A percentile compares a stretch with the other conserved stretches of the same genome.
These are phyloP conservation scores for Patagioenas fasciata DNA, from an alignment of 2,113 vertebrate species.

Conservation along the genomic window DNA sequence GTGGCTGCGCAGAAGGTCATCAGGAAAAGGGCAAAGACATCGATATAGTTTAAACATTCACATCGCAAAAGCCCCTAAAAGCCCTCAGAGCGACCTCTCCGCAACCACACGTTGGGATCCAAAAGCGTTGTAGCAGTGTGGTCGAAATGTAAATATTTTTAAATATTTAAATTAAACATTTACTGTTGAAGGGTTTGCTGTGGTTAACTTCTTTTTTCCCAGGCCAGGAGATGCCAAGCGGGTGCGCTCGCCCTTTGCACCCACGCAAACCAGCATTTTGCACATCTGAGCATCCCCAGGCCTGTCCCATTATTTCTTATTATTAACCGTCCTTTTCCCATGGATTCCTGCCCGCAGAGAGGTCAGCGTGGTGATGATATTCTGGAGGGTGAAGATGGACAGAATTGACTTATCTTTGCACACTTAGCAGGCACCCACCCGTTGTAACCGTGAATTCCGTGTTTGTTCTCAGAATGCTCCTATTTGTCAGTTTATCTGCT, in stretches of 20 bases:
- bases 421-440: background rate
- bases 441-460: background rate
- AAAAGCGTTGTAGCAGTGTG: background rate
- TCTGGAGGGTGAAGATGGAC: background rate
- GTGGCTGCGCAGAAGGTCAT: background rate
- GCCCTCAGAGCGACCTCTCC: background rate
- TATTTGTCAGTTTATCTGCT: background rate
- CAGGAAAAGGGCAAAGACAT: background rate
- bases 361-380: background rate
- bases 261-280: rapidly evolving
- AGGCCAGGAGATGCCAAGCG: background rate
- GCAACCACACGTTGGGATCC: background rate
- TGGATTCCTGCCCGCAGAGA: background rate
- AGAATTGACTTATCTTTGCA: background rate
- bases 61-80: background rate
- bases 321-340: background rate
- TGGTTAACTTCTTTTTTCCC: background rate
- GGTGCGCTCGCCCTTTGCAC: too few species aligned
- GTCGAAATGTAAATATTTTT: background rate
- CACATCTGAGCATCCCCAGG: background rate
- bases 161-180: background rate
- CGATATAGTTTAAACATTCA: background rate
- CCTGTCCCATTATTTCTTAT: background rate
- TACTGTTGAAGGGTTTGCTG: background rate
- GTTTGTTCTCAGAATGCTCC: too few species aligned